Base-by-base conservation (phyloP, 1,140 invertebrate species). In the Trinorchestia longiramus region DNA sequence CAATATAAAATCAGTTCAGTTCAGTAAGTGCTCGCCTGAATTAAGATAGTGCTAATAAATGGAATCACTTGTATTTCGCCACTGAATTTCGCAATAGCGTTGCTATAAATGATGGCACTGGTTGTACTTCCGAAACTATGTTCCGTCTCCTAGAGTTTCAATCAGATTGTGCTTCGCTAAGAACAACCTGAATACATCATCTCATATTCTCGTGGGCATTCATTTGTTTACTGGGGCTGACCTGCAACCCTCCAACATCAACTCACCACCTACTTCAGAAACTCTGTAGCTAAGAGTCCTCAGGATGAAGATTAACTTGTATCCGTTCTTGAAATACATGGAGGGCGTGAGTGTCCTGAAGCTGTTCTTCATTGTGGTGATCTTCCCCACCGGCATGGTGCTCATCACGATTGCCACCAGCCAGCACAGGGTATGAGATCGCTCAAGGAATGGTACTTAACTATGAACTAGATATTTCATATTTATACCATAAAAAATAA, bases 381-480 rank as follows among this genome's bases (percentile, higher is more conserved):
- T 96, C 40, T 87, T 96, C 53, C 95, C 95, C 28, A 96, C 95
- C 11, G 36, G n/a, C 15, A 96, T 96, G 95, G 95, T 96, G 44
- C 23, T 96, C 90, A 17, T 96, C 95, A 96, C 87, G 23, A 96
- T 96, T 36, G 91, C 41, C 87, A 95, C 95, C 43, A 92, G 45
- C 8, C 95, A 96, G 43, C 91, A 91, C 87, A 87, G 77, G 44
- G 95, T 96, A 92, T 44, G 95, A 23, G 28, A 36, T 77, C 62
- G 28, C 62, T 23, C 28, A 88, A 42, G 23, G 0, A 57, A 23
- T 45, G 53, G 43, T 41, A 43, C 41, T 47, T 1, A 40, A 43
- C 0, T 0, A 95, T 0, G 45, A 43, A 95, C 19, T 44, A n/a
- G n/a, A n/a, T n/a, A 4, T 77, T 77, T 77, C 62, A 28, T 28